Evolutionary conservation across 2,888 invertebrate species (phyloP).

Genomic region (Julus scandinavius): DNA sequence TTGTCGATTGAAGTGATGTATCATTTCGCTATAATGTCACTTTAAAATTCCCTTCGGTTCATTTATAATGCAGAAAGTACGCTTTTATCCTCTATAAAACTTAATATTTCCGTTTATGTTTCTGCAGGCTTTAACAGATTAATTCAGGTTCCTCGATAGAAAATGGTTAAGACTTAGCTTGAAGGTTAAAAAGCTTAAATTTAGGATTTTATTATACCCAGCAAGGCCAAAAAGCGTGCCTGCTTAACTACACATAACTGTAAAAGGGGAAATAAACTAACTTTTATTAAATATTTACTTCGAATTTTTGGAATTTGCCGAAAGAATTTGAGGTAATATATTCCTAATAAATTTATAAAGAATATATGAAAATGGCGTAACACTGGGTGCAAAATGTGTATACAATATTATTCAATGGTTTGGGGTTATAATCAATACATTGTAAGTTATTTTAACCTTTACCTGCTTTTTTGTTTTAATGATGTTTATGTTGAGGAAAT

Average conservation of each 20-base stretch:
- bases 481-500: not conserved
- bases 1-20: slow-evolving; percentile 34
- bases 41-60: slow-evolving; percentile 36
- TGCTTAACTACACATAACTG: not conserved
- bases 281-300: not conserved
- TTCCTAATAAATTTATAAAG: too few relatives aligned
- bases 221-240: not conserved
- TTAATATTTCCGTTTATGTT: slow-evolving; percentile 14
- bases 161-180: not conserved
- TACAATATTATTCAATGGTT: too few relatives aligned
- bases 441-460: not conserved
- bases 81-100: slow-evolving; percentile 19
- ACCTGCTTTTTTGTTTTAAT: not conserved
- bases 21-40: not conserved
- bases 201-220: not conserved
- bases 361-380: too few relatives aligned
- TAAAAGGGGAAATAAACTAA: not conserved
- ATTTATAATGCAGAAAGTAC: not conserved
- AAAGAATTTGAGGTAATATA: not conserved
- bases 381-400: too few relatives aligned
- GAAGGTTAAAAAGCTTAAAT: not conserved
- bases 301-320: not conserved
- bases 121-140: not conserved
- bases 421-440: too few relatives aligned
- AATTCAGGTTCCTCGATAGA: not conserved